These are phyloP conservation scores for Noctua comes DNA, from an alignment of 2,888 invertebrate species.

Conservation along the genomic window DNA sequence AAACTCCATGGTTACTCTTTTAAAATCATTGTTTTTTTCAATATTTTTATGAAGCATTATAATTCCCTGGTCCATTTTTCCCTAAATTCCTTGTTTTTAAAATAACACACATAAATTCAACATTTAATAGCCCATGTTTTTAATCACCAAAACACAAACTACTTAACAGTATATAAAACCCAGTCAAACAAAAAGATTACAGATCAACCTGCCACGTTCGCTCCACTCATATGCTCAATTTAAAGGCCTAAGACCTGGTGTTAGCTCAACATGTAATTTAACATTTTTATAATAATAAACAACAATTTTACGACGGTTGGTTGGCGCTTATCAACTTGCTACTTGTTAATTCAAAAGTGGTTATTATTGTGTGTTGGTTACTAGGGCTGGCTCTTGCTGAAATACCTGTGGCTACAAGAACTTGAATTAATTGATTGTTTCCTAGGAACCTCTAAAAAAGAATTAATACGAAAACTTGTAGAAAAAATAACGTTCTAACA, in stretches of 20 bases:
- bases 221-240: constrained; percentile 39
- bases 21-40: no score
- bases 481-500: not conserved
- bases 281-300: constrained; percentile 79
- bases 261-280: constrained; percentile 76
- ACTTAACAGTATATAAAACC: constrained; percentile 51
- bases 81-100: not conserved
- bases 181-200: constrained; percentile 38
- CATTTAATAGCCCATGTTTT: not conserved
- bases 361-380: constrained; percentile 55
- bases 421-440: no score
- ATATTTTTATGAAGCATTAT: no score
- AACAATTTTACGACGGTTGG: constrained; percentile 76
- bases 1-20: no score
- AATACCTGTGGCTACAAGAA: not conserved
- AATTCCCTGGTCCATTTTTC: not conserved
- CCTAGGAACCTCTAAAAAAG: no score
- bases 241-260: constrained; percentile 65
- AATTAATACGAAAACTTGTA: no score
- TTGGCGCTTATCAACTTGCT: constrained; percentile 73
- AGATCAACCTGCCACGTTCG: constrained; percentile 51
- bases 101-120: not conserved
- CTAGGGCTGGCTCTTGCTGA: constrained; percentile 50
- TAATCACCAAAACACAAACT: constrained; percentile 4
- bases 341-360: constrained; percentile 71